phyloP scores from a whole-genome alignment of 2,113 vertebrate genomes.

The Mola mola region DNA sequence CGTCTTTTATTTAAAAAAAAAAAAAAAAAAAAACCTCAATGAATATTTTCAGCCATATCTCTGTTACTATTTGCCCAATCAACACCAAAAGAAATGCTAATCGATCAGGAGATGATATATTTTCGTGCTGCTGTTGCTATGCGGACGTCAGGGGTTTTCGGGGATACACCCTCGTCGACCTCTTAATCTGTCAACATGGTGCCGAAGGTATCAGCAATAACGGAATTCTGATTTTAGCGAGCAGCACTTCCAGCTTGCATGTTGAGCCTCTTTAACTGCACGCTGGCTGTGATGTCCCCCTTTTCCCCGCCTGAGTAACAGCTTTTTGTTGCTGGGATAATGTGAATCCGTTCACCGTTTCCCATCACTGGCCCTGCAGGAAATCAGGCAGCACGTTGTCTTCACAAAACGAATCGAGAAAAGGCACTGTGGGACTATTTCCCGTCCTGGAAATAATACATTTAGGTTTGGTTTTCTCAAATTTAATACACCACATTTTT shows the following conservation, averaged over 20 bases:
- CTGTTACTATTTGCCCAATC: too few species aligned
- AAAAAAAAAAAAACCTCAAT: too few species aligned
- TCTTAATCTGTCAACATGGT: too few species aligned
- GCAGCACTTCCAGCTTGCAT: not conserved
- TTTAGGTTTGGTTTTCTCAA: constrained; percentile 10
- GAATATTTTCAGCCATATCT: too few species aligned
- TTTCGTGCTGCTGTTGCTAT: too few species aligned
- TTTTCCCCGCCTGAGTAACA: not conserved
- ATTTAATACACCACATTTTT: constrained; percentile 9
- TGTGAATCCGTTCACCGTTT: constrained; percentile 7
- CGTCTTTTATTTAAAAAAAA: too few species aligned
- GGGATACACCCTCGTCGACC: too few species aligned
- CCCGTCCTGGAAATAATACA: not conserved
- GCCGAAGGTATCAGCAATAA: too few species aligned
- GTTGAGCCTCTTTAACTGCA: not conserved
- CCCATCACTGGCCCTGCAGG: constrained; percentile 5
- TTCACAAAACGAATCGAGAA: not conserved
- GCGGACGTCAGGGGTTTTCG: too few species aligned
- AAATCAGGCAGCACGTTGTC: not conserved
- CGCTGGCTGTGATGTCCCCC: constrained; percentile 4
- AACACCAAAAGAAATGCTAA: too few species aligned
- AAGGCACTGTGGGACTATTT: constrained; percentile 5
- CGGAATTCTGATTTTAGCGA: too few species aligned
- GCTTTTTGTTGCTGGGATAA: constrained; percentile 1
- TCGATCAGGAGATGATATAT: too few species aligned